These are phyloP conservation scores for Hylaeus volcanicus DNA, from an alignment of 1,140 invertebrate species.

Conservation along the genomic window DNA sequence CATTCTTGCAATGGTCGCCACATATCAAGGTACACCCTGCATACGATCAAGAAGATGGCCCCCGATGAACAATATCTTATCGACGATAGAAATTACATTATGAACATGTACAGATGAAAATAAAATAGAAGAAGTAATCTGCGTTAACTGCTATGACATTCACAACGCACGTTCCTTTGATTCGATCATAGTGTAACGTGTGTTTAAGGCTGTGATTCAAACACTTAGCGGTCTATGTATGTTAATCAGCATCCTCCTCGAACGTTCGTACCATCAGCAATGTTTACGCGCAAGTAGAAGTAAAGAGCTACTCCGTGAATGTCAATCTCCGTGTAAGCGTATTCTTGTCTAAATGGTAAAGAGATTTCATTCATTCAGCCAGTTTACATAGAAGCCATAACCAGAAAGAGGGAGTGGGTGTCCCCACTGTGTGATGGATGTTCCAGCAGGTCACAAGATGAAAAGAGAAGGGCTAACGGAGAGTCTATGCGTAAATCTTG, in stretches of 20 bases:
- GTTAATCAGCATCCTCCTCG: slow-evolving; percentile 31
- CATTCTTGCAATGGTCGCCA: background rate
- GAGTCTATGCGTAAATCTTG: slow-evolving; percentile 44
- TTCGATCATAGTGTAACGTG: slow-evolving; percentile 27
- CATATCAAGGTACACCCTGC: slow-evolving; percentile 3
- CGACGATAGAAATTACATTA: slow-evolving; percentile 4
- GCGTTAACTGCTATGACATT: slow-evolving; percentile 27
- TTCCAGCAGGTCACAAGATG: slow-evolving; percentile 82
- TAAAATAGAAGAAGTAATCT: background rate
- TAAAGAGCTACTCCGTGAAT: slow-evolving; percentile 55
- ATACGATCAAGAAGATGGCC: background rate
- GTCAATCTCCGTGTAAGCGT: slow-evolving; percentile 53
- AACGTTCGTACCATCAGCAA: slow-evolving; percentile 16
- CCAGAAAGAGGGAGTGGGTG: slow-evolving; percentile 58
- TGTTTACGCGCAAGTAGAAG: slow-evolving; percentile 27
- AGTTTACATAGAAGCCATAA: slow-evolving; percentile 71
- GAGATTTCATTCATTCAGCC: slow-evolving; percentile 68
- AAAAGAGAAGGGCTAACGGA: slow-evolving; percentile 51
- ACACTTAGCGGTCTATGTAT: slow-evolving; percentile 27
- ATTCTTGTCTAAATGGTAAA: slow-evolving; percentile 62
- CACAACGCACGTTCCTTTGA: slow-evolving; percentile 33
- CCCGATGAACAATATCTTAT: background rate
- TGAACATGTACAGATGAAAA: slow-evolving; percentile 21
- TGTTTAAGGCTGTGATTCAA: slow-evolving; percentile 19
- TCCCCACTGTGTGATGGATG: slow-evolving; percentile 69